These are phyloP conservation scores for Mactromeris polynyma DNA, from an alignment of 2,888 invertebrate genomes.

Conservation along the genomic window DNA sequence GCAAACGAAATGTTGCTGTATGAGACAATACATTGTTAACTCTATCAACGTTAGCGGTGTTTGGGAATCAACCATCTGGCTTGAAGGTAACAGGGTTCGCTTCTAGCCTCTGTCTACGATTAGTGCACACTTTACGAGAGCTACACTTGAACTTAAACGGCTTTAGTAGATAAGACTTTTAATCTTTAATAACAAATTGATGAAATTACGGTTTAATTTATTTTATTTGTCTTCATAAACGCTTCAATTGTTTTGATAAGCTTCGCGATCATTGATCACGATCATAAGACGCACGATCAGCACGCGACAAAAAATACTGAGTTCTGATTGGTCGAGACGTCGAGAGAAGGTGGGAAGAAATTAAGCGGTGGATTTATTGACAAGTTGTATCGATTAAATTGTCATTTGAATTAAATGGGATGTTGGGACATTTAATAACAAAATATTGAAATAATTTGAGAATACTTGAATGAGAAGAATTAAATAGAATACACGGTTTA, in stretches of 20 bases:
- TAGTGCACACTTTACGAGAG: slow-evolving; percentile 14
- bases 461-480: slow-evolving; percentile 15
- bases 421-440: slow-evolving; percentile 21
- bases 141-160: slow-evolving; percentile 20
- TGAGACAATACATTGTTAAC: background rate
- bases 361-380: slow-evolving; percentile 45
- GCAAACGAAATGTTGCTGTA: background rate
- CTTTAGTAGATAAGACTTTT: slow-evolving; percentile 48
- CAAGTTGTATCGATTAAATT: slow-evolving; percentile 41
- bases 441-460: slow-evolving; percentile 43
- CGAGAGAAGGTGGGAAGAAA: slow-evolving; percentile 33
- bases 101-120: slow-evolving; percentile 12
- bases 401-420: slow-evolving; percentile 28
- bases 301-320: slow-evolving; percentile 65
- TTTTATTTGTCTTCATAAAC: slow-evolving; percentile 30
- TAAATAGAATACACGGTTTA: background rate
- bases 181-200: slow-evolving; percentile 28
- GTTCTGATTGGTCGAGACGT: slow-evolving; percentile 69
- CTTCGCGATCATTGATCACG: slow-evolving; percentile 26
- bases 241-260: slow-evolving; percentile 23
- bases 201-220: slow-evolving; percentile 35
- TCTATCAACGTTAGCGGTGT: background rate
- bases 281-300: slow-evolving; percentile 53
- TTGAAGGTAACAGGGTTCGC: background rate
- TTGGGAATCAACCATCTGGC: slow-evolving; percentile 33